Conservation (phyloP, 1,140 invertebrate species). For the Panulirus ornatus region DNA sequence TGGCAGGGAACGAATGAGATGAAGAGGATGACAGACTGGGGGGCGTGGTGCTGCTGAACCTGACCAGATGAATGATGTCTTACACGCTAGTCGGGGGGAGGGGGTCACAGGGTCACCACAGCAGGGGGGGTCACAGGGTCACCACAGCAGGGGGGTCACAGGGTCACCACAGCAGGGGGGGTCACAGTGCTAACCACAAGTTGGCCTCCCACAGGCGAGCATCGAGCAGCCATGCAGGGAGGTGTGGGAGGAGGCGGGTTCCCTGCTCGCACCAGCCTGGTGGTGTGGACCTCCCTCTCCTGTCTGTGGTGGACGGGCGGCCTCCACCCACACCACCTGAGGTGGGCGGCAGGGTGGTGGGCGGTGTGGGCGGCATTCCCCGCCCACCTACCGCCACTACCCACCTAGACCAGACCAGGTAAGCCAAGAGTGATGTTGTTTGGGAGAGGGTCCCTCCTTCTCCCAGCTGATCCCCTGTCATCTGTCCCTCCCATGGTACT, state of each 20-base stretch:
- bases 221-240: constrained; percentile 51
- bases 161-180: too few relatives aligned
- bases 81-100: too few relatives aligned
- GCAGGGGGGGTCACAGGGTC: too few relatives aligned
- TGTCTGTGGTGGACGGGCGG: constrained; percentile 25
- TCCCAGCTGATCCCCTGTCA: not conserved
- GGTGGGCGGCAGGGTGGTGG: not conserved
- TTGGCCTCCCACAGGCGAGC: constrained; percentile 37
- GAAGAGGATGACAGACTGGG: too few relatives aligned
- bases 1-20: too few relatives aligned
- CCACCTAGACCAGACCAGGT: too few relatives aligned
- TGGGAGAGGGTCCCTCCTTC: not conserved
- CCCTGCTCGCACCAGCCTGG: constrained; percentile 15
- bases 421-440: not conserved
- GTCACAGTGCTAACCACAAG: too few relatives aligned
- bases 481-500: not conserved
- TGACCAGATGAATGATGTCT: too few relatives aligned
- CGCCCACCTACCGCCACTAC: not conserved
- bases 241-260: constrained; percentile 16
- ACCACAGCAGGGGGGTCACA: too few relatives aligned
- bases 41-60: too few relatives aligned
- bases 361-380: not conserved
- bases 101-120: too few relatives aligned
- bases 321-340: not conserved
- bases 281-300: not conserved